phyloP scores from a whole-genome alignment of 2,888 invertebrate species.

The Drosophila leonis region DNA sequence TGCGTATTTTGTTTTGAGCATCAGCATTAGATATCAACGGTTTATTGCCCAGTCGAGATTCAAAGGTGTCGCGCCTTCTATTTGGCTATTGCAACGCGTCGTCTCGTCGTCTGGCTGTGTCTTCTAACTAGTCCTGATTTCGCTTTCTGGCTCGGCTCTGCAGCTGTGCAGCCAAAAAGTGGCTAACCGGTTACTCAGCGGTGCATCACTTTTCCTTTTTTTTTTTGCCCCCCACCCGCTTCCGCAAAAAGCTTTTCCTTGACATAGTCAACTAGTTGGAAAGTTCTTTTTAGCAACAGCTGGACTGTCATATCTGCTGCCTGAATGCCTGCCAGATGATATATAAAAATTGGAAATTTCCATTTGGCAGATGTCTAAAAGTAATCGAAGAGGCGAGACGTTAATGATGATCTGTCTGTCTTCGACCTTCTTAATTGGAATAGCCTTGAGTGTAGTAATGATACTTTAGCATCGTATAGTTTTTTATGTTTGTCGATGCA shows the following conservation, averaged over 20 bases:
- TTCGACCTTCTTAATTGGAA: conserved; percentile 5
- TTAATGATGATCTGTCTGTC: conserved; percentile 28
- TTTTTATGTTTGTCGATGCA: neutral
- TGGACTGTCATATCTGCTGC: conserved; percentile 27
- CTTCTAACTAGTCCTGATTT: conserved; percentile 72
- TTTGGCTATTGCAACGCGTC: conserved; percentile 29
- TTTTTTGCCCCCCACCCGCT: neutral
- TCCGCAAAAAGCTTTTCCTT: conserved; percentile 49
- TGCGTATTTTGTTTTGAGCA: conserved; percentile 17
- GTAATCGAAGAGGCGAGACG: conserved; percentile 6
- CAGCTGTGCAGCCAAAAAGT: conserved; percentile 48
- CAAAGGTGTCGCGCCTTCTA: conserved; percentile 36
- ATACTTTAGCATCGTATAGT: conserved; percentile 2
- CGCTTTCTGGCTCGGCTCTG: conserved; percentile 63
- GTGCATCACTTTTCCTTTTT: conserved; percentile 71
- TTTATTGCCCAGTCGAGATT: conserved; percentile 48
- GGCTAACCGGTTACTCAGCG: conserved; percentile 64
- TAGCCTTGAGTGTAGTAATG: conserved; percentile 23
- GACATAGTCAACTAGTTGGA: conserved; percentile 65
- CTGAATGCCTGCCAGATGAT: conserved; percentile 1
- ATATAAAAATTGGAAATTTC: conserved; percentile 48
- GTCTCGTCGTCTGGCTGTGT: conserved; percentile 25
- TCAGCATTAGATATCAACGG: conserved; percentile 34
- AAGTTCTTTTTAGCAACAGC: conserved; percentile 59
- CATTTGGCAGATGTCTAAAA: conserved; percentile 29